Evolutionary conservation across 1,140 invertebrate species (phyloP).

Genomic region (Habropoda laboriosa): DNA sequence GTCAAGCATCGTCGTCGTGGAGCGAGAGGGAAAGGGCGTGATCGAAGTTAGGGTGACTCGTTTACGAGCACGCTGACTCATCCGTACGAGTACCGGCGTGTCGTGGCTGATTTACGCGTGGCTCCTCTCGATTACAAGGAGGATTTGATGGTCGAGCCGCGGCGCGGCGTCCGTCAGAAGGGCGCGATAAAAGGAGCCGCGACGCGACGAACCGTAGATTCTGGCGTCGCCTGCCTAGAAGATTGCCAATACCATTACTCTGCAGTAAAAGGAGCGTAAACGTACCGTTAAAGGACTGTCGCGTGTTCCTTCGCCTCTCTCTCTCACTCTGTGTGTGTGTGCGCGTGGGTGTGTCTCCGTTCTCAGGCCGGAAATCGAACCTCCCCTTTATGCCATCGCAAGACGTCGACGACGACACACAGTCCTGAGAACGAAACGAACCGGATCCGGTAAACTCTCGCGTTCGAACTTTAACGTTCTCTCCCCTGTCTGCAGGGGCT

Average conservation of each 20-base stretch:
- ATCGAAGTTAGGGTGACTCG: not conserved
- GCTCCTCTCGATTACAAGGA: constrained; percentile 28
- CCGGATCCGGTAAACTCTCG: constrained; percentile 10
- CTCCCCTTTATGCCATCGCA: not conserved
- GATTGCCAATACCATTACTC: constrained; percentile 66
- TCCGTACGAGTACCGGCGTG: not conserved
- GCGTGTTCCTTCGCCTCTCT: not conserved
- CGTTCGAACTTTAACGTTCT: constrained; percentile 29
- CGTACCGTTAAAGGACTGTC: constrained; percentile 48
- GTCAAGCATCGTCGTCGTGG: no score
- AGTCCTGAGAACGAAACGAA: constrained; percentile 31
- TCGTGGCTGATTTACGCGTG: constrained; percentile 48
- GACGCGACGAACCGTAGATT: not conserved
- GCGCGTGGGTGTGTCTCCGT: not conserved
- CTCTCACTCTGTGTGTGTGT: no score
- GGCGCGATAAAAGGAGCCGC: constrained; percentile 43
- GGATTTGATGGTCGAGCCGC: constrained; percentile 31
- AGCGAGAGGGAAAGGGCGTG: no score
- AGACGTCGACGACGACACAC: constrained; percentile 6
- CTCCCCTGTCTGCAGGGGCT: no score
- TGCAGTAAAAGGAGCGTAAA: constrained; percentile 60
- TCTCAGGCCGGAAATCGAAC: constrained; percentile 4
- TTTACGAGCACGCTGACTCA: constrained; percentile 48
- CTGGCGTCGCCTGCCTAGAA: constrained; percentile 43
- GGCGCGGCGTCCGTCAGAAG: not conserved